Evolutionary conservation across 2,888 invertebrate genomes (phyloP).

Genomic region (Cheilosia urbana): DNA sequence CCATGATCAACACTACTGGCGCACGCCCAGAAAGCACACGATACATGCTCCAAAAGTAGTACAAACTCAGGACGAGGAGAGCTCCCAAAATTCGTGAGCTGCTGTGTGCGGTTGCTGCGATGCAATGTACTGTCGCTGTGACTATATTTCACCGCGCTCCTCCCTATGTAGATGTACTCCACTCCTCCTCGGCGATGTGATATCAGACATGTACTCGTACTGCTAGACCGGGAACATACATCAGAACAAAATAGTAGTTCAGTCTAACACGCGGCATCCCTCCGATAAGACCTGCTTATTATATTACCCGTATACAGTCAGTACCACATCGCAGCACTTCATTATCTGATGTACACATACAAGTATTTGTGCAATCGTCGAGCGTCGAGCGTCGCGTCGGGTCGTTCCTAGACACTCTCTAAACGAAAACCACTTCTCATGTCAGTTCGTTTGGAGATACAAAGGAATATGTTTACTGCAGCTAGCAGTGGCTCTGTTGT

Average conservation of each 20-base stretch:
- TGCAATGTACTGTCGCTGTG: too few species aligned
- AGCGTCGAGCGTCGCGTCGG: background rate
- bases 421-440: constrained; percentile 15
- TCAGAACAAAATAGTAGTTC: constrained; percentile 65
- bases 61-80: background rate
- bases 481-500: background rate
- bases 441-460: constrained; percentile 30
- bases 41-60: constrained; percentile 2
- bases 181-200: too few species aligned
- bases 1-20: constrained; percentile 49
- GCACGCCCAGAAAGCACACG: constrained; percentile 15
- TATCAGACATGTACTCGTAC: background rate
- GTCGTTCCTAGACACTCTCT: constrained; percentile 24
- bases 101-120: background rate
- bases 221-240: constrained; percentile 38
- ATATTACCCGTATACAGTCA: background rate
- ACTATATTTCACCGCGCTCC: too few species aligned
- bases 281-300: constrained; percentile 73
- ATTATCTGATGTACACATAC: background rate
- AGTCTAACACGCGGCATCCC: constrained; percentile 78
- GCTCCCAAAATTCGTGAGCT: background rate
- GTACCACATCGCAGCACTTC: background rate
- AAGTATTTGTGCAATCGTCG: background rate
- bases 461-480: constrained; percentile 45
- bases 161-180: too few species aligned